phyloP scores from a whole-genome alignment of 1,140 invertebrate species.

The Pogonus chalceus region DNA sequence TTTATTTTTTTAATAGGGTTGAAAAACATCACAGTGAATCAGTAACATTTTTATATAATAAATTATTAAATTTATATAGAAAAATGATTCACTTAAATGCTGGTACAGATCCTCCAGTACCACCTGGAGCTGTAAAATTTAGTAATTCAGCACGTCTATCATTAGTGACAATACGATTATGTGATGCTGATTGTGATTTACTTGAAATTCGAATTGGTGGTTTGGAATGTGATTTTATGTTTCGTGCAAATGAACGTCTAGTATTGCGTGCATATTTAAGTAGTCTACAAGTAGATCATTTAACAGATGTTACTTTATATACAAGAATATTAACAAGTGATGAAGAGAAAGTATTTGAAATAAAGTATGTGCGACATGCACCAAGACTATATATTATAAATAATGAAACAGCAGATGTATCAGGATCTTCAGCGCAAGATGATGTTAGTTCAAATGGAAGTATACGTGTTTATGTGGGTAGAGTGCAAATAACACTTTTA shows the following conservation, averaged over 20 bases:
- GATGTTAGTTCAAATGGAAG: conserved; percentile 55
- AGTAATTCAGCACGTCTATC: conserved; percentile 61
- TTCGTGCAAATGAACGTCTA: conserved; percentile 70
- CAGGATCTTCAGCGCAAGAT: conserved; percentile 31
- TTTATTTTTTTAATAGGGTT: not conserved
- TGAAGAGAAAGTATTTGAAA: conserved; percentile 65
- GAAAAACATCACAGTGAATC: not conserved
- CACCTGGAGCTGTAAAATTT: conserved; percentile 64
- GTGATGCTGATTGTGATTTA: conserved; percentile 60
- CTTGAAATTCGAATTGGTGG: conserved; percentile 53
- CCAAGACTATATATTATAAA: conserved; percentile 41
- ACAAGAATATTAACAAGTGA: conserved; percentile 60
- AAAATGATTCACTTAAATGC: conserved; percentile 24
- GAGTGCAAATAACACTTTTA: conserved; percentile 59
- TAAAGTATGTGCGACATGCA: conserved; percentile 63
- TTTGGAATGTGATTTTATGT: conserved; percentile 64
- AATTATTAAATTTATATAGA: not conserved
- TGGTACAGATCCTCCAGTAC: conserved; percentile 56
- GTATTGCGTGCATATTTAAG: conserved; percentile 58
- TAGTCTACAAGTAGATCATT: conserved; percentile 57
- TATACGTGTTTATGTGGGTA: conserved; percentile 57
- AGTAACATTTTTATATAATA: not conserved
- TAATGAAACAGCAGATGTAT: conserved; percentile 36
- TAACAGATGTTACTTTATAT: conserved; percentile 66
- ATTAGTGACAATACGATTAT: conserved; percentile 49